phyloP scores from a whole-genome alignment of 2,797 vertebrate species.

The Poecile montanus region DNA sequence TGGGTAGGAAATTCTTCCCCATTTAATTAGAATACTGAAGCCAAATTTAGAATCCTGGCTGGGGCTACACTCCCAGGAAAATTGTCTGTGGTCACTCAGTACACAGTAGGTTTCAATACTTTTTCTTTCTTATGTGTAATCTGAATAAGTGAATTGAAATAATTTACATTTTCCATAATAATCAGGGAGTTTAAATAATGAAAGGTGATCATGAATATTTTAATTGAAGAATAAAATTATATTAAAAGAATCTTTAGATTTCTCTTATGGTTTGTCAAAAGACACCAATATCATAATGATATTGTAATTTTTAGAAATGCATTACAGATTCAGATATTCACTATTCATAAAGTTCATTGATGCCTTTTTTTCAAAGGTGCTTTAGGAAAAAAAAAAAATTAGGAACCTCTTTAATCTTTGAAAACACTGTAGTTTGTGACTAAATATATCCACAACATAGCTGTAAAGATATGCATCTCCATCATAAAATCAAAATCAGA shows the following conservation, averaged over 20 bases:
- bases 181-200: conserved; percentile 58
- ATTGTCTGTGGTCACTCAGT: neutral
- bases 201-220: conserved; percentile 58
- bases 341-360: neutral
- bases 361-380: conserved; percentile 18
- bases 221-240: conserved; percentile 25
- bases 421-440: neutral
- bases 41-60: conserved; percentile 7
- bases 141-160: conserved; percentile 53
- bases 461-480: neutral
- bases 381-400: conserved; percentile 17
- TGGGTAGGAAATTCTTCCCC: neutral
- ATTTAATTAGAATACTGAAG: conserved; percentile 8
- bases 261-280: conserved; percentile 26
- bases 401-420: neutral
- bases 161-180: conserved; percentile 55
- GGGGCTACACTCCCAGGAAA: neutral
- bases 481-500: neutral
- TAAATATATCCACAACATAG: neutral
- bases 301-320: conserved; percentile 31
- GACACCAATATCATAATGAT: neutral
- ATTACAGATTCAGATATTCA: conserved; percentile 1
- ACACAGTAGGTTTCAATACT: neutral
- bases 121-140: neutral
- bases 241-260: conserved; percentile 41